A percentile compares a stretch with the other conserved stretches of the same genome.
phyloP scores from a whole-genome alignment of 2,888 invertebrate genomes.

The Polyommatus iphigenia region DNA sequence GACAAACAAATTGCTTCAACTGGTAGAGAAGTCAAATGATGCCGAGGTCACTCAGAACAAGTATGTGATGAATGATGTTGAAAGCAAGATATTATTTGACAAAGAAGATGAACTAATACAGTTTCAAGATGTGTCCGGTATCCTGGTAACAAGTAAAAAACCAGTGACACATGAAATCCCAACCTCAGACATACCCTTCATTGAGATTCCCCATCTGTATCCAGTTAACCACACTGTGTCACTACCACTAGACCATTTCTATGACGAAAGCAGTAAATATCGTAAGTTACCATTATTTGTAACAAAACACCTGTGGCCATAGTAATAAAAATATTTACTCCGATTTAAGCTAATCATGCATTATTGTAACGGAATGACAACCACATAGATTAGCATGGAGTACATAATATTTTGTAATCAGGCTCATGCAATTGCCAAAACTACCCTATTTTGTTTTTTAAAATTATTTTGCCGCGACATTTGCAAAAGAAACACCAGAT shows the following conservation, averaged over 20 bases:
- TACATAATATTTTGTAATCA: background rate
- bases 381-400: background rate
- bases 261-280: constrained; percentile 81
- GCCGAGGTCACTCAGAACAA: constrained; percentile 76
- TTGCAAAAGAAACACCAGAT: constrained; percentile 24
- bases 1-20: constrained; percentile 82
- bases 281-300: constrained; percentile 80
- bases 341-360: too few relatives aligned
- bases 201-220: constrained; percentile 84
- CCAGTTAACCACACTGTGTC: constrained; percentile 88
- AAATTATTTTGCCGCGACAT: background rate
- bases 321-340: too few relatives aligned
- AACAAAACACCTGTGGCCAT: background rate
- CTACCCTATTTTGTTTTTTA: too few relatives aligned
- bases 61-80: constrained; percentile 80
- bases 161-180: constrained; percentile 78
- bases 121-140: constrained; percentile 83
- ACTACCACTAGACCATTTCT: constrained; percentile 82
- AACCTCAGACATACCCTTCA: constrained; percentile 71
- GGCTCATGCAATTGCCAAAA: too few relatives aligned
- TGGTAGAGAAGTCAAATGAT: constrained; percentile 84
- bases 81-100: constrained; percentile 79
- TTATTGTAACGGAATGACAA: background rate
- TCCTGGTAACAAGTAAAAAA: constrained; percentile 82
- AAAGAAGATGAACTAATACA: constrained; percentile 82